A percentile compares a stretch with the other conserved stretches of the same genome.
Evolutionary conservation across 2,113 vertebrate species (phyloP).

Genomic region (Echinops telfairi): DNA sequence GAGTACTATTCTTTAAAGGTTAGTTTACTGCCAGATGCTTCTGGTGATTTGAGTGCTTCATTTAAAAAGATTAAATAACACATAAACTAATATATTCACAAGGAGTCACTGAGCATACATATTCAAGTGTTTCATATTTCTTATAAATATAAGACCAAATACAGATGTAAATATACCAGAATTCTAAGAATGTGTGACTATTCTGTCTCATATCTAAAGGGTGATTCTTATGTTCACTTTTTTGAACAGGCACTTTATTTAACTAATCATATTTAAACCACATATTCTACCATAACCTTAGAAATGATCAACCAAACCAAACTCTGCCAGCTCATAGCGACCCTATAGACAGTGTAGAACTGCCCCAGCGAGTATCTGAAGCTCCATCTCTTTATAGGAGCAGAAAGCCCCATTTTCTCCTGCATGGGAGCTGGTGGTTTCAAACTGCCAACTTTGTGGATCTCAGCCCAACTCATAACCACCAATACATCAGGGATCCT

Average conservation of each 20-base stretch:
- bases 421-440: too few relatives aligned
- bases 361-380: too few relatives aligned
- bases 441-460: too few relatives aligned
- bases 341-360: too few relatives aligned
- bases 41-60: conserved; percentile 78
- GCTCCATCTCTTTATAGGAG: too few relatives aligned
- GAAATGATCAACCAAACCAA: conserved; percentile 1
- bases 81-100: conserved; percentile 56
- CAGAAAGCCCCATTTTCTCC: too few relatives aligned
- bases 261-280: conserved; percentile 11
- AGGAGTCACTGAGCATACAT: conserved; percentile 14
- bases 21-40: conserved; percentile 79
- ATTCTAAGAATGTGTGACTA: conserved; percentile 35
- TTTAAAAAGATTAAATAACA: conserved; percentile 74
- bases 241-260: background rate
- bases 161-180: background rate
- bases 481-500: too few relatives aligned
- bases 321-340: too few relatives aligned
- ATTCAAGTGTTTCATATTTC: conserved; percentile 40
- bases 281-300: conserved; percentile 26
- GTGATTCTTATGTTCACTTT: conserved; percentile 11
- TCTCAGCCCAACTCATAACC: too few relatives aligned
- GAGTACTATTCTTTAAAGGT: conserved; percentile 77
- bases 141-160: background rate
- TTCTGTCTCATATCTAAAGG: conserved; percentile 15